phyloP scores from a whole-genome alignment of 1,140 invertebrate species.

The Caenorhabditis latens region DNA sequence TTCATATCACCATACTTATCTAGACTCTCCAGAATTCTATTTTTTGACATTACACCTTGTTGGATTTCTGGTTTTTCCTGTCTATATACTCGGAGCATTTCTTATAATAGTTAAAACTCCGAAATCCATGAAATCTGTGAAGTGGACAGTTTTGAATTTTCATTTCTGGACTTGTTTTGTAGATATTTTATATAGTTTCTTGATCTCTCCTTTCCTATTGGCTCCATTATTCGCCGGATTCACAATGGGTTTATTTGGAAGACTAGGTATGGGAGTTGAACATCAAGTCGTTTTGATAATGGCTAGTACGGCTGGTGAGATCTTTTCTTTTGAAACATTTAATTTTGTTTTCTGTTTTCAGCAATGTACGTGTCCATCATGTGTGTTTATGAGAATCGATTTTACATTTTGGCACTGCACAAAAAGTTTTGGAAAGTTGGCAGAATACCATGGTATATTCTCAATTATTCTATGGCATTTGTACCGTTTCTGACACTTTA shows the following conservation, averaged over 20 bases:
- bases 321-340: neutral
- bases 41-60: neutral
- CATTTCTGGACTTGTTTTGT: conserved; percentile 18
- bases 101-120: neutral
- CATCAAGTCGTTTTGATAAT: neutral
- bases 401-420: neutral
- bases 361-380: neutral
- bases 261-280: neutral
- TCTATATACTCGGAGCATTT: neutral
- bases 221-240: neutral
- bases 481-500: neutral
- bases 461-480: neutral
- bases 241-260: neutral
- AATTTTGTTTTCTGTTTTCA: neutral
- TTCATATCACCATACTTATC: neutral
- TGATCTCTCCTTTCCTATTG: neutral
- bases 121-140: neutral
- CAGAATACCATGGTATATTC: neutral
- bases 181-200: neutral
- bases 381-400: neutral
- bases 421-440: neutral
- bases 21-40: conserved; percentile 1
- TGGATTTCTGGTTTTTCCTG: neutral
- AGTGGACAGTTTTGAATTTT: neutral
- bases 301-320: neutral